Base-by-base conservation (phyloP, 2,888 invertebrate genomes). In the Phorcus lineatus region DNA sequence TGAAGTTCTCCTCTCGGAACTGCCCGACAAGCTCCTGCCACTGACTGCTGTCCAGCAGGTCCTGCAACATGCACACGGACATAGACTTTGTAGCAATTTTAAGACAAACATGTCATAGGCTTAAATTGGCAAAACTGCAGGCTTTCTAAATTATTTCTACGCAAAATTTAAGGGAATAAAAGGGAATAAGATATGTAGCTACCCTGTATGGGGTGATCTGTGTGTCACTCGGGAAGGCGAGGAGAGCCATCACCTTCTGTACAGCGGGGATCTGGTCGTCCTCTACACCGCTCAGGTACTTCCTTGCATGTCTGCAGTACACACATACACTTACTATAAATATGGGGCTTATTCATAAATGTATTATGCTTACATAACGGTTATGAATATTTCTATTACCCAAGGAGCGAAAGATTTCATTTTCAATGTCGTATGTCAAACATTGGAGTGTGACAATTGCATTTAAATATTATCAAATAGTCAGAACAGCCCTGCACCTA, bases 1-100 rank as follows among this genome's bases (percentile, higher is more conserved):
- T 96, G 92, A 97, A 98, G 94, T 99, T 98, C 93, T 98, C 99
- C 90, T 96, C 95, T 55, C 98, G 95, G 94, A 99, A 99, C 94
- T 98, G 97, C 85, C 95, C 95, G 84, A 98, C 96, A 83, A 99
- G 94, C 86, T 95, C 95, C 79, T 95, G 94, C 99, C 99, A 99
- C 84, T 96, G 94, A n/a, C 96, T 95, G 28, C 94, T 94, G 86
- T 94, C 94, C 54, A 95, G 90, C 80, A 95, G 91, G 76, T 94
- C 94, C 89, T 92, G 84, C 0, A 88, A 85, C n/a, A 78, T 7
- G 0, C 16, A 40, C 19, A 17, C 7, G 36, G 36, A 36, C 36
- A 36, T 4, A 24, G 3, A 31, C 2, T 54, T 13, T 66, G 16
- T 28, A 13, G 17, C 3, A 36, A 36, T 36, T 36, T 36, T 7